A percentile compares a stretch with the other conserved stretches of the same genome.
Conservation (phyloP, 2,888 invertebrate species). For the Drosophila flavopinicola region DNA sequence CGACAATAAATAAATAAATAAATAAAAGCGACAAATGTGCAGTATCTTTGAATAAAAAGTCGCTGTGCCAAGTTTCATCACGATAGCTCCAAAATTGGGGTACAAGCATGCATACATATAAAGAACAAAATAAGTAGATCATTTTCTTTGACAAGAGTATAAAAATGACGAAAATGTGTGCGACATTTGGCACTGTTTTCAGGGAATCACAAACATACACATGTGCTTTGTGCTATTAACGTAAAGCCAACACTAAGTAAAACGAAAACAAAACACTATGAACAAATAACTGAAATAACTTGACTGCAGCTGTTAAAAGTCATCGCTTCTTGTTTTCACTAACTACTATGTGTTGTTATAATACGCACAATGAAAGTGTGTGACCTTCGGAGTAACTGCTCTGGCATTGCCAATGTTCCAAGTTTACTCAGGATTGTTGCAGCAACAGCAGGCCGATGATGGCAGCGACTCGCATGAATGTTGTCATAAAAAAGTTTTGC, state of each 20-base stretch:
- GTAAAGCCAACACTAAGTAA: not conserved
- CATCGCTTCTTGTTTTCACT: too few species aligned
- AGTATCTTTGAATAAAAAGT: too few species aligned
- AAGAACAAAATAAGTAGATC: too few species aligned
- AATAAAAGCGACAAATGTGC: too few species aligned
- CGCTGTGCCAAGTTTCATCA: too few species aligned
- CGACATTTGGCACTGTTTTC: not conserved
- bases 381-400: not conserved
- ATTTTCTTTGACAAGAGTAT: too few species aligned
- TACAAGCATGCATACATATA: too few species aligned
- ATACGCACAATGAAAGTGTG: not conserved
- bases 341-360: too few species aligned
- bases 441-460: not conserved
- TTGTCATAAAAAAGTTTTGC: conserved; percentile 58
- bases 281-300: not conserved
- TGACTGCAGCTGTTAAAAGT: too few species aligned
- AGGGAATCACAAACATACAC: not conserved
- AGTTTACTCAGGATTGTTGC: not conserved
- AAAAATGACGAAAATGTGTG: not conserved
- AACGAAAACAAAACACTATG: not conserved
- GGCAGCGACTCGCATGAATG: conserved; percentile 23
- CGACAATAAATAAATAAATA: too few species aligned
- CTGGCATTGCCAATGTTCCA: not conserved
- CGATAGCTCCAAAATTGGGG: too few species aligned
- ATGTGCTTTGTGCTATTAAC: not conserved